Evolutionary conservation across 1,140 invertebrate genomes (phyloP).

Genomic region (Brachionus manjavacas): DNA sequence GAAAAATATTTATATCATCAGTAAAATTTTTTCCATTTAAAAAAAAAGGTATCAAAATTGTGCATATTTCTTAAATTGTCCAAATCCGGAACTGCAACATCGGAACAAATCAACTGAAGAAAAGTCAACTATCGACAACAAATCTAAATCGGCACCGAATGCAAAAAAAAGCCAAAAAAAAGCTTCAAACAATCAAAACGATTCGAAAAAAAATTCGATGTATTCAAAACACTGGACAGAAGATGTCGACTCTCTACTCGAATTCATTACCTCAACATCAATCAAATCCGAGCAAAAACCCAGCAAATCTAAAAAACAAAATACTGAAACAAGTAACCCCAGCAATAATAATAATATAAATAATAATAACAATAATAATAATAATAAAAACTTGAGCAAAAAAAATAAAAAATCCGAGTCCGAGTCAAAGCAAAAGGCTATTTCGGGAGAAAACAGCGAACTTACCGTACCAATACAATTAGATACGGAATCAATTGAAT

Average conservation of each 20-base stretch:
- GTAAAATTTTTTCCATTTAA: neutral
- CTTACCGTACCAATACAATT: neutral
- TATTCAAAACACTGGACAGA: neutral
- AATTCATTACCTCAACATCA: conserved; percentile 7
- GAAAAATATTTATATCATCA: neutral
- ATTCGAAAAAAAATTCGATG: neutral
- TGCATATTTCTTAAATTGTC: neutral
- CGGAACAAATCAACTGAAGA: neutral
- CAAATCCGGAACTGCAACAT: neutral
- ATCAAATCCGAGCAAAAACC: neutral
- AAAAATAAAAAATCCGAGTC: neutral
- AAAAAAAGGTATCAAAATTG: neutral
- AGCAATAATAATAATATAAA: neutral
- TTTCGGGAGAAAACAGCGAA: neutral
- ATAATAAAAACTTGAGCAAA: neutral
- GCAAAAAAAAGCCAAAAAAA: neutral
- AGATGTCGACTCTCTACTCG: neutral
- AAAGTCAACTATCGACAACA: neutral
- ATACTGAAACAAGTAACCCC: neutral
- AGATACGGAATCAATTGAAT: neutral
- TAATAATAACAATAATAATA: neutral
- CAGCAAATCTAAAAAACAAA: conserved; percentile 1
- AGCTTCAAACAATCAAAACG: neutral
- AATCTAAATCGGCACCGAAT: neutral
- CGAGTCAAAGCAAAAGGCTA: neutral